Evolutionary conservation across 2,888 invertebrate species (phyloP).

Genomic region (Amphipyra tragopoginis): DNA sequence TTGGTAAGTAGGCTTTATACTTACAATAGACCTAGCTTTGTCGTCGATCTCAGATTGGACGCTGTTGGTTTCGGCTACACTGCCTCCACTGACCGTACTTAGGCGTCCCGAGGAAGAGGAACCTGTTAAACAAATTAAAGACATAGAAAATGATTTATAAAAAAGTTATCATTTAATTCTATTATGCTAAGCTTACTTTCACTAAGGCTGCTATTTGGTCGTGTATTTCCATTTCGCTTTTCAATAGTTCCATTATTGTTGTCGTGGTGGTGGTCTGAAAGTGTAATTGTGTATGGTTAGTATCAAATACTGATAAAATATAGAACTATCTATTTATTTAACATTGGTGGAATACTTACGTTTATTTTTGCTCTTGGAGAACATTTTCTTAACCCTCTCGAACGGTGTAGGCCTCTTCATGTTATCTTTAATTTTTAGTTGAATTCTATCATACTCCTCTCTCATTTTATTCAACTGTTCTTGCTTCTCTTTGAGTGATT

Average conservation of each 20-base stretch:
- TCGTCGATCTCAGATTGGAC: constrained; percentile 96
- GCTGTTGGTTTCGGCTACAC: constrained; percentile 94
- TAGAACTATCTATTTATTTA: not conserved
- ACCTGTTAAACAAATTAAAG: constrained; percentile 76
- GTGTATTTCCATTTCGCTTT: constrained; percentile 83
- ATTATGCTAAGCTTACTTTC: constrained; percentile 77
- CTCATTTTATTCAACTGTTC: constrained; percentile 95
- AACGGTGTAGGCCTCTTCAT: constrained; percentile 95
- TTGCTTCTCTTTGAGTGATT: constrained; percentile 95
- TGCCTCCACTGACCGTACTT: constrained; percentile 95
- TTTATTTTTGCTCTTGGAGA: constrained; percentile 91
- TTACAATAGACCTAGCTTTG: constrained; percentile 88
- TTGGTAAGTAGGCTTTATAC: constrained; percentile 50
- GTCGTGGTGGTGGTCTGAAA: constrained; percentile 77
- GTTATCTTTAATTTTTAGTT: constrained; percentile 93
- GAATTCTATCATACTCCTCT: constrained; percentile 95
- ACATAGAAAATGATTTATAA: not conserved
- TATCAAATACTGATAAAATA: not conserved
- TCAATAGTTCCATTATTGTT: constrained; percentile 80
- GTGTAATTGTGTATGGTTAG: constrained; percentile 17
- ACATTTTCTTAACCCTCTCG: constrained; percentile 94
- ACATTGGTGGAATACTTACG: constrained; percentile 67
- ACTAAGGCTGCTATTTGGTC: constrained; percentile 86
- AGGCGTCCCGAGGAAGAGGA: constrained; percentile 95
- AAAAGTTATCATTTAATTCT: not conserved